Conservation (phyloP, 2,113 vertebrate species). For the Athene noctua region DNA sequence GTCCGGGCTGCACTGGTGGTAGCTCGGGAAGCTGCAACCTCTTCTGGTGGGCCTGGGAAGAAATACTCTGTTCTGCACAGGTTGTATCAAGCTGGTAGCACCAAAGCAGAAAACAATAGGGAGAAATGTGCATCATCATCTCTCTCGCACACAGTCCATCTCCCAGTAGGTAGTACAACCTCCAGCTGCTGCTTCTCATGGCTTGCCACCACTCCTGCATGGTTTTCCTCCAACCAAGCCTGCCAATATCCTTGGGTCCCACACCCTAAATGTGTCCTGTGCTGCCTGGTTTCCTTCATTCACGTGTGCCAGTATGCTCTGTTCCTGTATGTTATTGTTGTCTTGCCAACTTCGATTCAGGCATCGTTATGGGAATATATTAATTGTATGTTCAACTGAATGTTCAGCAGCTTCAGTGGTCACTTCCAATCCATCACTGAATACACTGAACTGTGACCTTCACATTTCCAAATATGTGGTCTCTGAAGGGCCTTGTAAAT, state of each 20-base stretch:
- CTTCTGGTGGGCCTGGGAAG: neutral
- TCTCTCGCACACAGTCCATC: accelerated
- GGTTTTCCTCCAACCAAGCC: neutral
- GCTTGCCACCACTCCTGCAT: neutral
- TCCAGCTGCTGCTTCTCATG: neutral
- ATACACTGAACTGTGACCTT: neutral
- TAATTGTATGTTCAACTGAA: neutral
- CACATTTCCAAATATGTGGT: neutral
- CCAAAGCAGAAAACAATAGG: neutral
- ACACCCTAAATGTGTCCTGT: neutral
- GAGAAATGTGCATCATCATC: neutral
- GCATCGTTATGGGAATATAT: neutral
- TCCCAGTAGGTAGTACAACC: neutral
- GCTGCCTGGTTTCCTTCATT: neutral
- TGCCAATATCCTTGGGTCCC: neutral
- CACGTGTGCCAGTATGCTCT: accelerated
- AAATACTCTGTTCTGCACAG: neutral
- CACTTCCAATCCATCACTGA: neutral
- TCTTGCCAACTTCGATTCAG: neutral
- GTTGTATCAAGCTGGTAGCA: neutral
- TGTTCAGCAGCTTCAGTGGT: neutral
- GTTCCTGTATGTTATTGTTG: neutral
- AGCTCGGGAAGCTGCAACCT: accelerated
- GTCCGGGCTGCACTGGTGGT: neutral
- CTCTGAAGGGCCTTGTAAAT: neutral